Evolutionary conservation across 2,888 invertebrate genomes (phyloP), one percentile per base, ranked within the genome.

Genomic region (Beris chalybata): DNA sequence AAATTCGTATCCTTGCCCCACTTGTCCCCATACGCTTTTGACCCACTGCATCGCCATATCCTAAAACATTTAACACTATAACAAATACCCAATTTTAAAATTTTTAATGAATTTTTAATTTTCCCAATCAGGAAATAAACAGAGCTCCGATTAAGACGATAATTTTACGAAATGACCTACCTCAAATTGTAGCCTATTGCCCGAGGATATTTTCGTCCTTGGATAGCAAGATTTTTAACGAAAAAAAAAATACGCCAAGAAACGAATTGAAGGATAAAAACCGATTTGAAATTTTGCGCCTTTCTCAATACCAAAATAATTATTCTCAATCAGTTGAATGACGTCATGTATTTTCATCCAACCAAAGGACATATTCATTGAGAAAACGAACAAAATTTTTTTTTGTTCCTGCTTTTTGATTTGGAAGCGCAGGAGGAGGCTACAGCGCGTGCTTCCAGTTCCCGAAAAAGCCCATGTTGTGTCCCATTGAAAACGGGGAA

Each of bases 351-450:
- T 22, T 15, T 52, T 45, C 30, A 65, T 54, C 69, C 70, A 69
- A 70, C 68, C 67, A 66, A n/a, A 30, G 31, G 45, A 45, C 11
- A 69, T 63, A 30, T 71, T 66, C 71, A 71, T 71, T 71, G 70
- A 71, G 67, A 70, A 71, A 67, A 65, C 57, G 22, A 55, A 44
- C 12, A 32, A 9, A 38, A 9, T 61, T 50, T 52, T 52, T 43
- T 52, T 12, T 52, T 56, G 64, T 48, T 32, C 22, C 3, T 47
- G 57, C 32, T 50, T 15, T 13, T 32, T 13, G 59, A 12, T 52
- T 29, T 15, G 61, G 61, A 22, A 61, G 52, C 50, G 31, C 15
- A 32, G 15, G 13, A 29, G 29, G 22, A 22, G 22, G 22, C 61
- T n/a, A 66, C 22, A 54, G 66, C 68, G 66, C 64, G 54, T 64